Percentiles rank a stretch among this genome's conserved stretches.
phyloP scores from a whole-genome alignment of 2,113 vertebrate genomes.

The Hypocryptadius cinnamomeus region DNA sequence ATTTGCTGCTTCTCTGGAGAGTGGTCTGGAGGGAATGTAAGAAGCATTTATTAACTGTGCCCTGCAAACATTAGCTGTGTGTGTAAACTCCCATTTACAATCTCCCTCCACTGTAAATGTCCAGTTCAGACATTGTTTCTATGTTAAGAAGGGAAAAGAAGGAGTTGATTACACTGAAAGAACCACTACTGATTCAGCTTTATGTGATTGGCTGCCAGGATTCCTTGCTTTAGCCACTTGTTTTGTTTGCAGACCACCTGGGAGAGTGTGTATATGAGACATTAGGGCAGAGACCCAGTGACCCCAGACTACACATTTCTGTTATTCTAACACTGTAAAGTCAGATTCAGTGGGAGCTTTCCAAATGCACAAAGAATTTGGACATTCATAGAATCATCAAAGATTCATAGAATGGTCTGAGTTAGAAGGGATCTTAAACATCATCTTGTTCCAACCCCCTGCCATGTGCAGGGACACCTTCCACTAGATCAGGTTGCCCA shows the following conservation, averaged over 20 bases:
- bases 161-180: background rate
- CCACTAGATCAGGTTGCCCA: background rate
- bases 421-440: background rate
- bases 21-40: background rate
- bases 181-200: background rate
- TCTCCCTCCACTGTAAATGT: background rate
- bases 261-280: background rate
- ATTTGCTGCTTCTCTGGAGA: background rate
- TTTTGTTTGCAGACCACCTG: background rate
- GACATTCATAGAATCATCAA: background rate
- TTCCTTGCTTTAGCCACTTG: background rate
- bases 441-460: background rate
- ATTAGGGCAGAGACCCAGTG: background rate
- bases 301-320: background rate
- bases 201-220: background rate
- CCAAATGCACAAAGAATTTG: background rate
- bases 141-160: background rate
- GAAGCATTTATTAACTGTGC: background rate
- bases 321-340: background rate
- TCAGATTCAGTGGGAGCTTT: background rate
- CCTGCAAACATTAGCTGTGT: background rate
- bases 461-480: background rate
- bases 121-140: background rate
- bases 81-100: background rate
- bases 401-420: background rate